Percentiles rank a stretch among this genome's conserved stretches.
These are phyloP conservation scores for Pimpla rufipes DNA, from an alignment of 2,888 invertebrate genomes.

Conservation along the genomic window DNA sequence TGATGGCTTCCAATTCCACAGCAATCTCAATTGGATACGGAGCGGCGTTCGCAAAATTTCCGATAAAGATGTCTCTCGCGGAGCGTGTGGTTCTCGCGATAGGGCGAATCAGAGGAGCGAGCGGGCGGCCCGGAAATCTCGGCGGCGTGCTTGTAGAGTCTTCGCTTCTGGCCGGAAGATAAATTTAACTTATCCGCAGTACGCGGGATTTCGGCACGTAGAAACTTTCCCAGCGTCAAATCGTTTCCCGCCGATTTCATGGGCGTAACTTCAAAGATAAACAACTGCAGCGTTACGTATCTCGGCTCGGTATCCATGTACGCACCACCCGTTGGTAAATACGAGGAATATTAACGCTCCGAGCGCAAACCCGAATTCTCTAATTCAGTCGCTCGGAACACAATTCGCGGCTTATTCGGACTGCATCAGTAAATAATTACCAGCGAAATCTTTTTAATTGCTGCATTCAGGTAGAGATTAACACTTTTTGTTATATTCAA, in stretches of 20 bases:
- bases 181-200: conserved; percentile 62
- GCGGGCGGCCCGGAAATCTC: conserved; percentile 1
- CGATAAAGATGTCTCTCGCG: conserved; percentile 59
- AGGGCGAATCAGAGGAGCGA: conserved; percentile 19
- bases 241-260: conserved; percentile 52
- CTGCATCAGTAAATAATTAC: no score
- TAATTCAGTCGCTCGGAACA: no score
- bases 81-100: conserved; percentile 35
- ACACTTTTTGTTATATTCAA: no score
- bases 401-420: no score
- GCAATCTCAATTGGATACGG: conserved; percentile 65
- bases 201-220: conserved; percentile 64
- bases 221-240: conserved; percentile 60
- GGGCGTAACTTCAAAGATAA: conserved; percentile 54
- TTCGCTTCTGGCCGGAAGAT: conserved; percentile 53
- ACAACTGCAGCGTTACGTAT: conserved; percentile 45
- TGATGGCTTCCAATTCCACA: conserved; percentile 64
- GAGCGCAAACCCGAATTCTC: neutral
- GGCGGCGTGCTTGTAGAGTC: conserved; percentile 42
- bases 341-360: neutral
- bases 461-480: no score
- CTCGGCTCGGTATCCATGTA: neutral
- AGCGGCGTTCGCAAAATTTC: conserved; percentile 50
- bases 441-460: no score
- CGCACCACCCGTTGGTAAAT: neutral